Conservation (phyloP, 1,140 invertebrate genomes). For the Triops cancriformis region DNA sequence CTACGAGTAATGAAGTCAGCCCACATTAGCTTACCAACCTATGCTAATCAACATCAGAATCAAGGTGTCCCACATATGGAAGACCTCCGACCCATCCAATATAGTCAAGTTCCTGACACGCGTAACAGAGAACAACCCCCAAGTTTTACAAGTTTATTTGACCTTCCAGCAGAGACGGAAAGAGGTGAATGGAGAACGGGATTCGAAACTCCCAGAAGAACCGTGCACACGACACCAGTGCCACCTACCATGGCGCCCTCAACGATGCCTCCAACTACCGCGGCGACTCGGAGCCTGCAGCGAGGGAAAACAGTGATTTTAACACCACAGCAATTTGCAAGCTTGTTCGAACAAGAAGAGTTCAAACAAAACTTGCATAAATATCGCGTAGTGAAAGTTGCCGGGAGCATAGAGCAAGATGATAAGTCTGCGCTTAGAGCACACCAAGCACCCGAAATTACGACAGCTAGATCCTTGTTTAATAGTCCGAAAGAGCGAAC, state of each 20-base stretch:
- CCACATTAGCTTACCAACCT: not conserved
- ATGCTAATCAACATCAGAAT: not conserved
- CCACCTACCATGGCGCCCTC: not conserved
- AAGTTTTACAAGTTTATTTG: not conserved
- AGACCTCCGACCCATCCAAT: not conserved
- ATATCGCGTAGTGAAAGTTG: not conserved
- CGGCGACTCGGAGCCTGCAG: not conserved
- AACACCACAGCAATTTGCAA: not conserved
- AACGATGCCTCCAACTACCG: not conserved
- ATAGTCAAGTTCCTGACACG: not conserved
- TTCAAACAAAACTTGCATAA: not conserved
- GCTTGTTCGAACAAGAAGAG: not conserved
- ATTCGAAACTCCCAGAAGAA: not conserved
- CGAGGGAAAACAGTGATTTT: not conserved
- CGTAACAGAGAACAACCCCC: not conserved
- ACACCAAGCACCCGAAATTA: not conserved
- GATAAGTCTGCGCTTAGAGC: not conserved
- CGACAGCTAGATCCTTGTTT: not conserved
- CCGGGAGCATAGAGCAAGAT: not conserved
- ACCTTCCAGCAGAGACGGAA: not conserved
- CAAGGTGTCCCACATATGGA: not conserved
- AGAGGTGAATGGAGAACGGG: not conserved
- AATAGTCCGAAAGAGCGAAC: not conserved
- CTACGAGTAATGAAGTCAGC: not conserved
- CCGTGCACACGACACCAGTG: not conserved